Base-by-base conservation (phyloP, 2,113 vertebrate species). In the Catharus minimus region DNA sequence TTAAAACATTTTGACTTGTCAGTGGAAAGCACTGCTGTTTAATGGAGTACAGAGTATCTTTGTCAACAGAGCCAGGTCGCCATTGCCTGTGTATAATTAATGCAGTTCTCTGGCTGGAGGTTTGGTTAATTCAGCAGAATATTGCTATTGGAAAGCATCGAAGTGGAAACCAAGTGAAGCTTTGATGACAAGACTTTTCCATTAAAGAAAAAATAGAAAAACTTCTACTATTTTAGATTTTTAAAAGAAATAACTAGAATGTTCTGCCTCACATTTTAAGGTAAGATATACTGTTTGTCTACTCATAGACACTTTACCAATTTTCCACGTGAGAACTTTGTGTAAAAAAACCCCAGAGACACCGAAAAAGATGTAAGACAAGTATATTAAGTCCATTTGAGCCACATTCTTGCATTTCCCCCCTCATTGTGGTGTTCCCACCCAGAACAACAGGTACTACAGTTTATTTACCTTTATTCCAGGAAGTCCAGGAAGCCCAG, bases 401-500 rank as follows among this genome's bases (percentile, higher is more conserved):
- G 36, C 9, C 57, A 67, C 17, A 19, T 56, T 27, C 64, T 73
- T 38, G 17, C n/a, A 68, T 39, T 50, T 8, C 17, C 36, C 53
- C n/a, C 52, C 19, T 21, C 23, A 43, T 47, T 49, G 43, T 57
- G 14, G 38, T 69, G 36, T 66, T 32, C 16, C 66, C 86, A 50
- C 58, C 62, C 58, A 87, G 7, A 23, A 87, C 67, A 86, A 85
- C 39, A 89, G 49, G 91, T 69, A 88, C 82, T 89, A 56, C 69
- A 91, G 32, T 77, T 81, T 97, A 98, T 98, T 99, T 99, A 99
- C 99, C 99, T 99, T 99, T 98, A 99, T 99, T 96, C 99, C 99
- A 96, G 99, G 99, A 94, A 99, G 98, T 98, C 99, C 99, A 98
- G 99, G 99, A 97, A 99, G 98, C 97, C 99, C 99, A 98, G 99